These are phyloP conservation scores for Brachionus sp. DNA, from an alignment of 1,140 invertebrate genomes.

Conservation along the genomic window DNA sequence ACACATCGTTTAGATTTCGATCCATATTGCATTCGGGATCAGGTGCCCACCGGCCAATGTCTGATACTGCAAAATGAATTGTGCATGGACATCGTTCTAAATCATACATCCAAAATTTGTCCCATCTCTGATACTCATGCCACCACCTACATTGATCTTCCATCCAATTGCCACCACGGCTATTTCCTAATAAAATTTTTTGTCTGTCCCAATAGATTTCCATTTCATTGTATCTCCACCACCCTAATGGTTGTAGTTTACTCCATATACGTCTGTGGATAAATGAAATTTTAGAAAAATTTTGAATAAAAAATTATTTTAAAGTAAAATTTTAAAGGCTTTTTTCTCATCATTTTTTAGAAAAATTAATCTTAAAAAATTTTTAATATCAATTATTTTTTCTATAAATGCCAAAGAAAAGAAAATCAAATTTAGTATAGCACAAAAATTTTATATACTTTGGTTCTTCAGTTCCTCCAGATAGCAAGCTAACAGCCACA, in stretches of 20 bases:
- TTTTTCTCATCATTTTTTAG: too few species aligned
- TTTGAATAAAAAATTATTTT: not conserved
- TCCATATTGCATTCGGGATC: conserved; percentile 77
- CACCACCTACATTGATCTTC: conserved; percentile 46
- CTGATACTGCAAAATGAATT: conserved; percentile 78
- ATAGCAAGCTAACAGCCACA: conserved; percentile 21
- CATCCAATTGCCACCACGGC: conserved; percentile 36
- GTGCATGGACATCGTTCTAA: conserved; percentile 81
- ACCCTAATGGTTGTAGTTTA: conserved; percentile 14
- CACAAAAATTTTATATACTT: not conserved
- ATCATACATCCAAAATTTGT: conserved; percentile 49
- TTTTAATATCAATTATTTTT: too few species aligned
- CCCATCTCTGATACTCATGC: conserved; percentile 46
- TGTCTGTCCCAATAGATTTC: conserved; percentile 39
- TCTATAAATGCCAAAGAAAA: too few species aligned
- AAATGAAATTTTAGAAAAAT: not conserved
- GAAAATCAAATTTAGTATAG: too few species aligned
- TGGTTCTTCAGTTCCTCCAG: conserved; percentile 41
- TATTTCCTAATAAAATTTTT: conserved; percentile 35
- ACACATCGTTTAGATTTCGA: conserved; percentile 72
- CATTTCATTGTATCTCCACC: conserved; percentile 46
- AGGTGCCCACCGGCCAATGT: conserved; percentile 85
- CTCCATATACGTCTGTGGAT: conserved; percentile 36
- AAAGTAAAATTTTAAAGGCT: too few species aligned
- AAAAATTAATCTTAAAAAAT: not conserved